These are phyloP conservation scores for Megalurothrips usitatus DNA, from an alignment of 2,888 invertebrate genomes.

Conservation along the genomic window DNA sequence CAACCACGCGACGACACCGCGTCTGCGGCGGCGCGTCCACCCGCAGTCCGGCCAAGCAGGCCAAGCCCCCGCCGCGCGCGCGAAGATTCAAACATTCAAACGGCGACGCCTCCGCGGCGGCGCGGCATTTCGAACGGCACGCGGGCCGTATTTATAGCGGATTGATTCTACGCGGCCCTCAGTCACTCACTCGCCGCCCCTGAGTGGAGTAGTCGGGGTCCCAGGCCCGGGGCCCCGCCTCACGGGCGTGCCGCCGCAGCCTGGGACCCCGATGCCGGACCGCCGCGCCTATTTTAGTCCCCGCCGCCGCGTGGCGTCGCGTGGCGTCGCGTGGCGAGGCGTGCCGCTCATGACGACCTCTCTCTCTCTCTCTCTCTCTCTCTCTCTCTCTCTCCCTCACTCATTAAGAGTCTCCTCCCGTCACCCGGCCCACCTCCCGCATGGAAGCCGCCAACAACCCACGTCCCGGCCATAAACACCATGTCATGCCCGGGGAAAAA, in stretches of 20 bases:
- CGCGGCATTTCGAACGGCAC: background rate
- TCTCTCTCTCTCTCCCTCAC: background rate
- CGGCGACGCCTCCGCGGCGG: background rate
- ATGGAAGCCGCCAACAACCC: background rate
- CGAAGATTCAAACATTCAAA: background rate
- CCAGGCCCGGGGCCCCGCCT: background rate
- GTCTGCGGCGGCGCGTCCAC: too few species aligned
- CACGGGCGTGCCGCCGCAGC: background rate
- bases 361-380: background rate
- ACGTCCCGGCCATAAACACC: background rate
- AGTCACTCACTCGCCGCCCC: background rate
- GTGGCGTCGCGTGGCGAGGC: background rate
- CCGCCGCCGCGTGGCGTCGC: background rate
- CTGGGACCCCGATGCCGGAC: background rate
- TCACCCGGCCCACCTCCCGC: background rate
- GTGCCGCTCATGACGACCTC: background rate
- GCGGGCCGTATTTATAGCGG: background rate
- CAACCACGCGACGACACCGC: too few species aligned
- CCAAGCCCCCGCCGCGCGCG: too few species aligned
- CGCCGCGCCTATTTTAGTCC: conserved; percentile 4
- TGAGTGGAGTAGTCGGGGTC: too few species aligned
- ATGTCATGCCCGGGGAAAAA: too few species aligned
- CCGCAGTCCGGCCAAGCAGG: too few species aligned
- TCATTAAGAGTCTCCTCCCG: conserved; percentile 5
- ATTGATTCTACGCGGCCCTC: background rate